Evolutionary conservation across 1,140 invertebrate genomes (phyloP).

Genomic region (Rhopalosiphum maidis): DNA sequence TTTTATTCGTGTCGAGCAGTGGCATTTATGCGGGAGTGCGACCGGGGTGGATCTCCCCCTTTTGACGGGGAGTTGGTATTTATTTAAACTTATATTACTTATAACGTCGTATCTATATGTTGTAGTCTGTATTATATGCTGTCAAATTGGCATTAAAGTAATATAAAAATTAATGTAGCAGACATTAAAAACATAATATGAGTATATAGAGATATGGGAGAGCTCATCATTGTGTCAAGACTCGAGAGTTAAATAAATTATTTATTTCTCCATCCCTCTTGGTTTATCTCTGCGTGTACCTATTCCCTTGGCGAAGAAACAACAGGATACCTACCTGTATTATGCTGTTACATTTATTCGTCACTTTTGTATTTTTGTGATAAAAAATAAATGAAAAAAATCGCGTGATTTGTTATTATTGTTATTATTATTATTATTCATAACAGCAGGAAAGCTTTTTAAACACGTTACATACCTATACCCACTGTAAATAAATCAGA

Average conservation of each 20-base stretch:
- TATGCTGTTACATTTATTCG: background rate
- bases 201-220: too few species aligned
- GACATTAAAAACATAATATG: too few species aligned
- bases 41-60: too few species aligned
- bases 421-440: background rate
- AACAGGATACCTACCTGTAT: background rate
- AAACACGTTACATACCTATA: background rate
- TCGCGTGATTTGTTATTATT: background rate
- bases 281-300: too few species aligned
- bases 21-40: too few species aligned
- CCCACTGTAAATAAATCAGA: conserved; percentile 24
- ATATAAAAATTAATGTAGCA: too few species aligned
- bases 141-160: background rate
- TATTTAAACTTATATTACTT: background rate
- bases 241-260: too few species aligned
- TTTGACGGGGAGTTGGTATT: background rate
- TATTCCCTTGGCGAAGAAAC: too few species aligned
- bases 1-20: background rate
- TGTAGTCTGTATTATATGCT: background rate
- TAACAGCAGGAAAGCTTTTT: background rate
- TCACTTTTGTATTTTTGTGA: background rate
- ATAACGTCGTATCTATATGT: background rate
- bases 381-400: background rate
- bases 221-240: too few species aligned
- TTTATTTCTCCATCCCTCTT: too few species aligned